Conservation (phyloP, 1,140 invertebrate genomes). For the Diorhabda sublineata region DNA sequence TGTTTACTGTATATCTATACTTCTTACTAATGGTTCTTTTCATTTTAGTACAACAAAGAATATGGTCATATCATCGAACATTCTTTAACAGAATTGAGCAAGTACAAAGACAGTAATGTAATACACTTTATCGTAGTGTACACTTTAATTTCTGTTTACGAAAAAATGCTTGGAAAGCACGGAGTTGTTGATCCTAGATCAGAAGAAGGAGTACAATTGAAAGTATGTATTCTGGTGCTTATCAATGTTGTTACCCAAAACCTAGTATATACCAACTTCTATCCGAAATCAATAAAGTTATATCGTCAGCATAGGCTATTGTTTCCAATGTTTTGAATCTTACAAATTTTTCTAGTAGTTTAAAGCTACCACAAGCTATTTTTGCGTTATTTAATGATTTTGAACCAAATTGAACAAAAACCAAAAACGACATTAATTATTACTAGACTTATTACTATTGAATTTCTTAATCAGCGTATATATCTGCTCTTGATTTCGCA, state of each 20-base stretch:
- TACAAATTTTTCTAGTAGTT: background rate
- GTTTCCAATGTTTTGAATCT: background rate
- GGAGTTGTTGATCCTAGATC: conserved; percentile 6
- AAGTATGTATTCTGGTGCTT: background rate
- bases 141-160: conserved; percentile 17
- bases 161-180: conserved; percentile 13
- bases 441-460: too few relatives aligned
- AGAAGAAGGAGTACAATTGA: conserved; percentile 8
- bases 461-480: too few relatives aligned
- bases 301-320: background rate
- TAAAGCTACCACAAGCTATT: too few relatives aligned
- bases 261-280: background rate
- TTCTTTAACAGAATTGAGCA: conserved; percentile 3
- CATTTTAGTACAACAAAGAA: conserved; percentile 18
- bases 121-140: conserved; percentile 13
- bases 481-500: too few relatives aligned
- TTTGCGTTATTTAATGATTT: background rate
- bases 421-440: too few relatives aligned
- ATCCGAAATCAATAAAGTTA: background rate
- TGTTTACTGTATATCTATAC: background rate
- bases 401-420: background rate
- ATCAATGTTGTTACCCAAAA: background rate
- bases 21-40: background rate
- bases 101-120: conserved; percentile 1
- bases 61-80: conserved; percentile 12